Evolutionary conservation across 30 jellyfish, hydroid and myxozoan genomes (phyloP).

Genomic region (Turritopsis rubra): DNA sequence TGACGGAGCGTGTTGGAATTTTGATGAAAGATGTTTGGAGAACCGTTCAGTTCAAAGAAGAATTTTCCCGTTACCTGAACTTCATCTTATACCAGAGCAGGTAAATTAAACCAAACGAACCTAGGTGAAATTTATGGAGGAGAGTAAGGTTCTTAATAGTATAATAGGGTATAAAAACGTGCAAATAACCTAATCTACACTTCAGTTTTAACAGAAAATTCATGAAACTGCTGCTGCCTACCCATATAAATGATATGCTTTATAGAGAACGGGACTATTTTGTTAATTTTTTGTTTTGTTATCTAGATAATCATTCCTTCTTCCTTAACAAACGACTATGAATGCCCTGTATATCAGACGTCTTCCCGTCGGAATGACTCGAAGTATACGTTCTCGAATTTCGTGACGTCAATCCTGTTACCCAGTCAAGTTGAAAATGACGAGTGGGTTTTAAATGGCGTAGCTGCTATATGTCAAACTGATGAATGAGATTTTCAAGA

Average conservation of each 20-base stretch:
- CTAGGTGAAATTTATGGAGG: not conserved
- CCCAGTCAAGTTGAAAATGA: conserved; percentile 29
- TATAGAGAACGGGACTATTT: no score
- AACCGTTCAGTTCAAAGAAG: conserved; percentile 33
- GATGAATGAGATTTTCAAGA: conserved; percentile 34
- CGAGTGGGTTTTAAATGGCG: conserved; percentile 64
- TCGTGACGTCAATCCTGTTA: conserved; percentile 44
- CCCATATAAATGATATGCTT: no score
- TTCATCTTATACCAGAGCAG: conserved; percentile 50
- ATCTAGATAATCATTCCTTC: not conserved
- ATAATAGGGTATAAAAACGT: no score
- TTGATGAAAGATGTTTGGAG: conserved; percentile 15
- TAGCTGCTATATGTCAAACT: conserved; percentile 54
- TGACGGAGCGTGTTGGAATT: conserved; percentile 68
- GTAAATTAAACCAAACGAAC: conserved; percentile 5
- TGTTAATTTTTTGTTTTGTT: no score
- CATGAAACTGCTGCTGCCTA: no score
- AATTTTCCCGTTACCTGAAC: conserved; percentile 50
- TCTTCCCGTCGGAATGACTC: conserved; percentile 39
- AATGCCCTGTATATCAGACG: conserved; percentile 66
- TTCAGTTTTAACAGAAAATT: no score
- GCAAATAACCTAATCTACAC: no score
- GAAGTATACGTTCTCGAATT: conserved; percentile 38
- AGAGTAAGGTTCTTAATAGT: not conserved
- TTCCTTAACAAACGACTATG: conserved; percentile 13